phyloP scores from a whole-genome alignment of 2,797 vertebrate genomes.

The Ptychadena robeensis region DNA sequence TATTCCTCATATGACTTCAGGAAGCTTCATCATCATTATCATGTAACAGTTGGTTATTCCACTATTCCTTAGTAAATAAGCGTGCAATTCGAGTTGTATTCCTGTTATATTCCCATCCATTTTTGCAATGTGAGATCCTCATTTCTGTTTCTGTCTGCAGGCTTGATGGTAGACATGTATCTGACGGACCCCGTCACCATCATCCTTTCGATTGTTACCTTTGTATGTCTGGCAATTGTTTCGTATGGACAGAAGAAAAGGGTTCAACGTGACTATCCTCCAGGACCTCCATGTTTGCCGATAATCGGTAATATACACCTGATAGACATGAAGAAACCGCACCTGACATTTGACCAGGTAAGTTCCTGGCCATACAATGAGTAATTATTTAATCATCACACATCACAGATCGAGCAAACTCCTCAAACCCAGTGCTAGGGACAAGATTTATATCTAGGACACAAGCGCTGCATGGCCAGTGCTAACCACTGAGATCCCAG shows the following conservation, averaged over 20 bases:
- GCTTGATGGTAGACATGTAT: conserved; percentile 1
- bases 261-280: conserved; percentile 54
- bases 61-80: too few species aligned
- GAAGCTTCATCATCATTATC: too few species aligned
- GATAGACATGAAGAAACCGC: conserved; percentile 68
- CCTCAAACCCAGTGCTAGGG: too few species aligned
- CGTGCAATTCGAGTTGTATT: too few species aligned
- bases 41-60: too few species aligned
- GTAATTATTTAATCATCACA: too few species aligned
- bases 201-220: not conserved
- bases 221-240: not conserved
- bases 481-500: too few species aligned
- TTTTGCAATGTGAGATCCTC: not conserved
- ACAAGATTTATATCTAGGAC: too few species aligned
- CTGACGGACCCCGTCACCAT: not conserved
- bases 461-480: too few species aligned
- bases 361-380: not conserved
- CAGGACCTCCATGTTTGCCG: conserved; percentile 67
- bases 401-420: too few species aligned
- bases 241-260: not conserved
- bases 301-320: conserved; percentile 68
- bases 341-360: conserved; percentile 69
- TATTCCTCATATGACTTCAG: too few species aligned
- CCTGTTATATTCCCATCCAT: not conserved
- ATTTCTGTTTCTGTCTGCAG: not conserved